A percentile compares a stretch with the other conserved stretches of the same genome.
Evolutionary conservation across 2,113 vertebrate species (phyloP).

Genomic region (Tympanuchus pallidicinctus): DNA sequence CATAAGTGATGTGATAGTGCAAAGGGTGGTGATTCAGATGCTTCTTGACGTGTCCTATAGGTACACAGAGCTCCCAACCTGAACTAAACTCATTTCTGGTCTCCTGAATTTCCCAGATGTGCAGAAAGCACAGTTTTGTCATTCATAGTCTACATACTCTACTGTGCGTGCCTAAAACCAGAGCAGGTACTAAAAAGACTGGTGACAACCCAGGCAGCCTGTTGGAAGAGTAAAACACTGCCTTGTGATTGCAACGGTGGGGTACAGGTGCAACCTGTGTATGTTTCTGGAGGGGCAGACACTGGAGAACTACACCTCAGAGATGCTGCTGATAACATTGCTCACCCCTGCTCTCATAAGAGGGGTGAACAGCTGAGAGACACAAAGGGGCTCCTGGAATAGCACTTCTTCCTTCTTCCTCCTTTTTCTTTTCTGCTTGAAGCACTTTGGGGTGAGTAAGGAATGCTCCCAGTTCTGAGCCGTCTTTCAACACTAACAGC

Average conservation of each 20-base stretch:
- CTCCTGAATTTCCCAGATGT: neutral
- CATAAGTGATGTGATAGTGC: neutral
- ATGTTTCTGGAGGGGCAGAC: neutral
- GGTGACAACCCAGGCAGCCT: neutral
- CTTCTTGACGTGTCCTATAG: neutral
- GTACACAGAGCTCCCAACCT: neutral
- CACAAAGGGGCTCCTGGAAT: neutral
- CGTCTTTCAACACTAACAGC: neutral
- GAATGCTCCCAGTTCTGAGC: neutral
- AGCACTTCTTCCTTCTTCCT: neutral
- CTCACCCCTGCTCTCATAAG: neutral
- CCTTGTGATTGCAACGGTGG: neutral
- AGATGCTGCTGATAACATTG: neutral
- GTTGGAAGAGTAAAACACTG: neutral
- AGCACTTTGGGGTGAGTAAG: no score
- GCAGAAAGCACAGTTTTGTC: neutral
- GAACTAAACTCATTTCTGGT: neutral
- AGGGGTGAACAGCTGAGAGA: neutral
- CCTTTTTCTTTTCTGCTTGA: neutral
- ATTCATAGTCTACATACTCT: neutral
- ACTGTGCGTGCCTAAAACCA: neutral
- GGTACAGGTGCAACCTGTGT: neutral
- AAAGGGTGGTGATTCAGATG: neutral
- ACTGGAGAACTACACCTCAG: neutral
- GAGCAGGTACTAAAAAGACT: neutral